These are phyloP conservation scores for Eretmocerus hayati DNA, from an alignment of 2,888 invertebrate genomes.

Conservation along the genomic window DNA sequence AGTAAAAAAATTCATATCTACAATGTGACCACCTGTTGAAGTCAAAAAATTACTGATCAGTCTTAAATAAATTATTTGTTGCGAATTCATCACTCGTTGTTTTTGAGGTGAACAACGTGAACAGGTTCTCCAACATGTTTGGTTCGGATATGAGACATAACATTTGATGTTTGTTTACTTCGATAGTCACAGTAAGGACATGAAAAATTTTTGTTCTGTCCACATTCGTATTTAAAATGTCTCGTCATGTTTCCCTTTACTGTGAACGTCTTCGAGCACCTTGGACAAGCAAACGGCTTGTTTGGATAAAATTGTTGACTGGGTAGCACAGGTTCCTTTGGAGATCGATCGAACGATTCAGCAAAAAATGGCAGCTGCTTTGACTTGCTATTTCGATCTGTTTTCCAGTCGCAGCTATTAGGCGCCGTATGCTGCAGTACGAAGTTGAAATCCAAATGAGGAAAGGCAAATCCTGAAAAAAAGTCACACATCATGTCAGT, in stretches of 20 bases:
- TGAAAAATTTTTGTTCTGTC: conserved; percentile 37
- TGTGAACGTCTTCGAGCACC: conserved; percentile 40
- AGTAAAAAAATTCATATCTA: background rate
- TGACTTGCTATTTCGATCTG: too few species aligned
- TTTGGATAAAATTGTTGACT: background rate
- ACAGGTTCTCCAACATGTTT: conserved; percentile 31
- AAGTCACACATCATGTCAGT: too few species aligned
- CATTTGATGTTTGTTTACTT: conserved; percentile 40
- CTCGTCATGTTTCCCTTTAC: conserved; percentile 41
- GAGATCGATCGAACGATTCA: too few species aligned
- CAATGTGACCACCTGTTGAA: too few species aligned
- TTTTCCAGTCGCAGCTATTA: background rate
- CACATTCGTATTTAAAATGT: conserved; percentile 43
- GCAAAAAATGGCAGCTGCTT: too few species aligned
- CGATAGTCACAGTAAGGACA: conserved; percentile 43
- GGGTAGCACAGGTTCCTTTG: too few species aligned
- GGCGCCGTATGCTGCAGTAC: conserved; percentile 19
- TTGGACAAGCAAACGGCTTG: conserved; percentile 39
- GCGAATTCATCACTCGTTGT: conserved; percentile 10
- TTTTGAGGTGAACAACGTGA: conserved; percentile 30
- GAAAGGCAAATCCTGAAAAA: conserved; percentile 33
- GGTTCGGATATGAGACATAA: conserved; percentile 38
- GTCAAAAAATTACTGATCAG: too few species aligned
- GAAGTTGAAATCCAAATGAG: conserved; percentile 32
- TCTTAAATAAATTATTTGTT: too few species aligned